These are phyloP conservation scores for Drosophila guanche DNA, from an alignment of 1,140 invertebrate species.

Conservation along the genomic window DNA sequence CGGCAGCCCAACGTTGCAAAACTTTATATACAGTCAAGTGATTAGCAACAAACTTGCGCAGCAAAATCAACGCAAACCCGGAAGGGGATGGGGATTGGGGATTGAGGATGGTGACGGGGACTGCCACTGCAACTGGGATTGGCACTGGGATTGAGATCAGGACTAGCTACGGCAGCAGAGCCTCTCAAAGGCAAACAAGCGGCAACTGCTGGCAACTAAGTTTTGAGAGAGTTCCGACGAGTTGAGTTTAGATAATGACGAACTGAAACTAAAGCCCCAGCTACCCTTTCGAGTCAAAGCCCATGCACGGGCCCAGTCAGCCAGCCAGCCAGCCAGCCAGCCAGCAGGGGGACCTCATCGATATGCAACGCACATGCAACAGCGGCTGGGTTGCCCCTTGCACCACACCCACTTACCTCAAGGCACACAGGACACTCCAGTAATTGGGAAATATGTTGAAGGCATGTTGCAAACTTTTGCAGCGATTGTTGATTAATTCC, in stretches of 20 bases:
- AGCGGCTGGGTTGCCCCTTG: background rate
- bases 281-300: no score
- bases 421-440: constrained; percentile 85
- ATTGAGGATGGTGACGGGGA: background rate
- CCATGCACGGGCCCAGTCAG: no score
- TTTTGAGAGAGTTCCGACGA: constrained; percentile 52
- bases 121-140: constrained; percentile 13
- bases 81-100: constrained; percentile 37
- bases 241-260: constrained; percentile 73
- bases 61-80: constrained; percentile 70
- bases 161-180: background rate
- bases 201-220: constrained; percentile 65
- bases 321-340: constrained; percentile 15
- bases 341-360: constrained; percentile 56
- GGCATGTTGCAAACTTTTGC: constrained; percentile 84
- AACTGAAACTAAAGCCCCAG: constrained; percentile 64
- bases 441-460: constrained; percentile 84
- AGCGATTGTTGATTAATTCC: constrained; percentile 83
- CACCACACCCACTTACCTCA: constrained; percentile 76
- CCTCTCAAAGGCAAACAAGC: constrained; percentile 69
- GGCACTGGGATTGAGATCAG: background rate
- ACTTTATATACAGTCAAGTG: constrained; percentile 74
- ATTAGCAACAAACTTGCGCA: constrained; percentile 78
- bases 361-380: constrained; percentile 72
- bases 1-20: constrained; percentile 60